Evolutionary conservation across 2,888 invertebrate genomes (phyloP), one percentile per base, ranked within the genome.

Genomic region (Cecidostiba fungosa): DNA sequence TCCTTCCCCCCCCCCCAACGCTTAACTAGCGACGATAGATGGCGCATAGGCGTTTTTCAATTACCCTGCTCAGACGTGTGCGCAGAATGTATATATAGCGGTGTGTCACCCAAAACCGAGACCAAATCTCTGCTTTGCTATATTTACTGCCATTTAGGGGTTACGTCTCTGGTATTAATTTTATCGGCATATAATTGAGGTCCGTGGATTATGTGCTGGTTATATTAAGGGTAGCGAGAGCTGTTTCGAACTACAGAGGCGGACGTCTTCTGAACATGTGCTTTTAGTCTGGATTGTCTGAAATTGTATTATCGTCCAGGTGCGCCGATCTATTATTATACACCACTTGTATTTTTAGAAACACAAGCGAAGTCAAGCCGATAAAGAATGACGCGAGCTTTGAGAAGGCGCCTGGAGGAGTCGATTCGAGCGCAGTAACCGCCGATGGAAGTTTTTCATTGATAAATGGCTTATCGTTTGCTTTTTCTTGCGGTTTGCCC

Each of bases 401-500:
- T 1, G 26, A 10, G n/a, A 6, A 50, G 19, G 39, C 59, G 43
- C 32, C 43, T 16, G 14, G 3, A 10, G 23, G 10, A 59, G 23
- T 26, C 26, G 39, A 14, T 50, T 29, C 43, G 59, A 54, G 16
- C 73, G n/a, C 23, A 16, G 16, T 16, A 14, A n/a, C n/a, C 10
- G 36, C 2, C 50, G 26, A 69, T 77, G 69, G 76, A 69, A 77
- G 29, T 5, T 76, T 62, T 54, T 82, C 73, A n/a, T 36, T 39
- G 76, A 82, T 82, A 82, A 82, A 39, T 36, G 50, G 32, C 50
- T 82, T 47, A 50, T 74, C 32, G 23, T 23, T 29, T 54, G 19
- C 14, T 3, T n/a, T 47, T 47, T 47, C 43, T 66, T 77, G 5
- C 14, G 32, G 23, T 14, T 43, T 8, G 39, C 23, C 16, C 36